Conservation (phyloP, 2,888 invertebrate genomes). For the Volucella inflata region DNA sequence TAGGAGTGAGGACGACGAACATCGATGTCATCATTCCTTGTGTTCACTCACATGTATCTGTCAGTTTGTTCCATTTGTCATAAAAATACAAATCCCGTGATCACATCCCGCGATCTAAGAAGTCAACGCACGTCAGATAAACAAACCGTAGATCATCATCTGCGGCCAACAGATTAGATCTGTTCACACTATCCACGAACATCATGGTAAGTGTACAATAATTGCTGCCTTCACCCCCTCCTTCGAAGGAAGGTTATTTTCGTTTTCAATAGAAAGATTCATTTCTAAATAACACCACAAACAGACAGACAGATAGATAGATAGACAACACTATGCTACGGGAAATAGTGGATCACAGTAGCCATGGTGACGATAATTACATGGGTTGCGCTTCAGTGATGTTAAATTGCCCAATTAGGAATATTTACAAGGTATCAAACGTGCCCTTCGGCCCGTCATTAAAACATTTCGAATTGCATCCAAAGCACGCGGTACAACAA, state of each 20-base stretch:
- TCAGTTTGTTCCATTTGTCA: conserved; percentile 73
- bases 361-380: conserved; percentile 54
- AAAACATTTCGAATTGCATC: conserved; percentile 43
- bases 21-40: conserved; percentile 68
- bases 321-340: too few species aligned
- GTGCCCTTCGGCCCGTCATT: conserved; percentile 72
- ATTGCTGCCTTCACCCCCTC: conserved; percentile 30
- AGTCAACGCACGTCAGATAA: conserved; percentile 75
- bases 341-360: not conserved
- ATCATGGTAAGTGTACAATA: conserved; percentile 38
- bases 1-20: conserved; percentile 28
- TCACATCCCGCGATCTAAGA: conserved; percentile 23
- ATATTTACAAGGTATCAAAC: conserved; percentile 80
- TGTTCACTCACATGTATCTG: conserved; percentile 52
- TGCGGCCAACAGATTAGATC: conserved; percentile 74
- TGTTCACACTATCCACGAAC: conserved; percentile 60
- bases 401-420: conserved; percentile 83
- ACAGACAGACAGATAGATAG: conserved; percentile 1
- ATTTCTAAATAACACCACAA: conserved; percentile 62
- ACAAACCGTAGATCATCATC: conserved; percentile 75
- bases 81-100: conserved; percentile 59
- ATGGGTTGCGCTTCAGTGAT: conserved; percentile 82
- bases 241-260: conserved; percentile 48
- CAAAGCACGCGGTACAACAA: conserved; percentile 34
- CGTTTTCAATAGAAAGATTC: conserved; percentile 64